These are phyloP conservation scores for Limnothrissa miodon DNA, from an alignment of 2,113 vertebrate genomes.

Conservation along the genomic window DNA sequence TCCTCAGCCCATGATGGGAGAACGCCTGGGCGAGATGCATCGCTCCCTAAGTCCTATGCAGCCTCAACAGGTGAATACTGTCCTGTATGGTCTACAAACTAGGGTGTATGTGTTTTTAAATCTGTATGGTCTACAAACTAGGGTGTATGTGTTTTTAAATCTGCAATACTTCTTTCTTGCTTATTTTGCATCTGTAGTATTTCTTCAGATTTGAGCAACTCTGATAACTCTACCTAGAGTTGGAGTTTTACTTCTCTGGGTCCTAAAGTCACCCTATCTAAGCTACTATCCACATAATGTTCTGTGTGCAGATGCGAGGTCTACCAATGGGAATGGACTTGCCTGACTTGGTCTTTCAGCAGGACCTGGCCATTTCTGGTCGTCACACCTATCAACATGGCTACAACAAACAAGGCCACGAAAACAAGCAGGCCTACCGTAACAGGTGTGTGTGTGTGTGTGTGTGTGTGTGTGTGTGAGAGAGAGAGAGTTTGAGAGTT, in stretches of 20 bases:
- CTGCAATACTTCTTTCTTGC: too few species aligned
- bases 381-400: slow-evolving; percentile 82
- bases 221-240: background rate
- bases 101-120: too few species aligned
- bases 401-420: slow-evolving; percentile 82
- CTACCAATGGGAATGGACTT: slow-evolving; percentile 79
- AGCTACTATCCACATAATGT: background rate
- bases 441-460: slow-evolving; percentile 79
- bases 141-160: too few species aligned
- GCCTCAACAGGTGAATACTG: slow-evolving; percentile 52
- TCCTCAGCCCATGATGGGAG: slow-evolving; percentile 78
- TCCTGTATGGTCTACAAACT: too few species aligned
- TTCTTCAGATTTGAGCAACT: too few species aligned
- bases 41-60: slow-evolving; percentile 82
- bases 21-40: slow-evolving; percentile 83
- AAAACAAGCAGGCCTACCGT: slow-evolving; percentile 80
- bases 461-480: slow-evolving; percentile 63
- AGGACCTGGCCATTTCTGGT: slow-evolving; percentile 83
- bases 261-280: background rate
- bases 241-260: background rate
- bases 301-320: slow-evolving; percentile 74
- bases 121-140: too few species aligned
- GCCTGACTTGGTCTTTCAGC: slow-evolving; percentile 80
- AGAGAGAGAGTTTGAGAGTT: background rate
- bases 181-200: too few species aligned